A percentile compares a stretch with the other conserved stretches of the same genome.
Evolutionary conservation across 64 coral and sea anemone species (phyloP).

Genomic region (Exaiptasia diaphana): DNA sequence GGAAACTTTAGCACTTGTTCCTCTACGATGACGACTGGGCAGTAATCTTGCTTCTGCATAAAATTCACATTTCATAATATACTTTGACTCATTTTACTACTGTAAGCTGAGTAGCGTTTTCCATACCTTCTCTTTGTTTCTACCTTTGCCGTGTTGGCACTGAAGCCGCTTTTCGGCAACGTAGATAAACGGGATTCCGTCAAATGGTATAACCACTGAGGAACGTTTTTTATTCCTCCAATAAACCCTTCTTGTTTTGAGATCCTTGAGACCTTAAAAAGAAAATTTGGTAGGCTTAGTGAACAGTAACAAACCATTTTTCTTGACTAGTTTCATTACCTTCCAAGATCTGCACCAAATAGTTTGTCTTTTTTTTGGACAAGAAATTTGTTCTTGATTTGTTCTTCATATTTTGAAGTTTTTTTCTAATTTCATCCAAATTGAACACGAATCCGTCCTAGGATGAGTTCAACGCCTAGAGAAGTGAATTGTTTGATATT

Average conservation of each 20-base stretch:
- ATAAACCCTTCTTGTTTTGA: background rate
- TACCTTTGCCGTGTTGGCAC: background rate
- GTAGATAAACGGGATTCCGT: background rate
- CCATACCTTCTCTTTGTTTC: no score
- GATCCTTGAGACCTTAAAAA: background rate
- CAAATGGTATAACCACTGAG: background rate
- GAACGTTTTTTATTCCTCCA: background rate
- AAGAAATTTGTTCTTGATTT: background rate
- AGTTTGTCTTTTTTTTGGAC: background rate
- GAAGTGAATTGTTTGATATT: no score
- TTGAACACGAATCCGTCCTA: background rate
- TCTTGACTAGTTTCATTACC: background rate
- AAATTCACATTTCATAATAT: no score
- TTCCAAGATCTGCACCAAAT: background rate
- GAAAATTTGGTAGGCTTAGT: background rate
- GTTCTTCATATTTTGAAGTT: background rate
- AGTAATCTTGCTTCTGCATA: no score
- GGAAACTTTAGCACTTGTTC: background rate
- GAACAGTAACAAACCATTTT: no score
- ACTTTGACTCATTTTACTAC: no score
- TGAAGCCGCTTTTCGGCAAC: background rate
- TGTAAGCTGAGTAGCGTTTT: no score
- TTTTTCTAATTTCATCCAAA: background rate
- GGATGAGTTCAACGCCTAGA: background rate
- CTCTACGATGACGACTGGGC: background rate